Percentiles rank a stretch among this genome's conserved stretches.
These are phyloP conservation scores for Dallia pectoralis DNA, from an alignment of 2,797 vertebrate species.

Conservation along the genomic window DNA sequence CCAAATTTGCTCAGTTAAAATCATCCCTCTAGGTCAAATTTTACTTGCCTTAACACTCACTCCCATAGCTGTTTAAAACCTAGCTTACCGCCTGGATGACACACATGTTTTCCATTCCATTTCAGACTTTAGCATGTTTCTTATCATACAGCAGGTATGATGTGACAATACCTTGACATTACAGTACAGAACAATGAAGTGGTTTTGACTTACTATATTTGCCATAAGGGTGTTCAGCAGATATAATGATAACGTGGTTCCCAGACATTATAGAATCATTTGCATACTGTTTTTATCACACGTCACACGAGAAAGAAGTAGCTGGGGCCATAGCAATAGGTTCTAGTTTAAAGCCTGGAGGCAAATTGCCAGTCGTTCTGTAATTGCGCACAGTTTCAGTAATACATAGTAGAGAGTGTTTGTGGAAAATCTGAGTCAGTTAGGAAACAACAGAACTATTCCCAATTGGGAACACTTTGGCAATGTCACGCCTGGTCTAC, in stretches of 20 bases:
- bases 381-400: background rate
- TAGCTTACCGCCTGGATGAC: constrained; percentile 42
- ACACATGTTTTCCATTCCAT: constrained; percentile 57
- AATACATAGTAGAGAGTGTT: constrained; percentile 9
- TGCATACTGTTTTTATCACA: background rate
- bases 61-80: constrained; percentile 22
- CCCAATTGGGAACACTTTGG: background rate
- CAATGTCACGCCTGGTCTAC: too few species aligned
- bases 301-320: background rate
- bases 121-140: constrained; percentile 56
- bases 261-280: background rate
- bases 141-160: constrained; percentile 31
- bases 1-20: too few species aligned
- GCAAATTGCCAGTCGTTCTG: background rate
- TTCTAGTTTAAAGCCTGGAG: background rate
- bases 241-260: background rate
- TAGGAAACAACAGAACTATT: background rate
- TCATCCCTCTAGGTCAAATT: too few species aligned
- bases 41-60: background rate
- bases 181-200: constrained; percentile 22
- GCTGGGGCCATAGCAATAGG: background rate
- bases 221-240: background rate
- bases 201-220: constrained; percentile 50
- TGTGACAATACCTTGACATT: background rate
- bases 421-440: constrained; percentile 35